Evolutionary conservation across 2,113 vertebrate genomes (phyloP).

Genomic region (Potamarius usumacintae): DNA sequence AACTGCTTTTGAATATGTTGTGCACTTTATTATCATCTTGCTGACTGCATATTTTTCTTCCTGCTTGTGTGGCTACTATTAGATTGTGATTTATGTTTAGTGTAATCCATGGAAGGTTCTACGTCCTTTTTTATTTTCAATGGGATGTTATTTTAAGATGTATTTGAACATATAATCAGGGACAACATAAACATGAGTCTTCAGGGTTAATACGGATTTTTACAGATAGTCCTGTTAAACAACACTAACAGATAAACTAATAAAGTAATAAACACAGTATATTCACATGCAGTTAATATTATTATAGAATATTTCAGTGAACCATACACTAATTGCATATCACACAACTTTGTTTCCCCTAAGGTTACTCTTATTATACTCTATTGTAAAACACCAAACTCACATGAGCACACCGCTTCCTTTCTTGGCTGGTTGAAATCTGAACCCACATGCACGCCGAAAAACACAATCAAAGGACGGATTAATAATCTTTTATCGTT

Average conservation of each 20-base stretch:
- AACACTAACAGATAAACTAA: not conserved
- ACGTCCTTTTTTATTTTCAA: not conserved
- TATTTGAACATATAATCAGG: not conserved
- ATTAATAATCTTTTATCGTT: slow-evolving; percentile 33
- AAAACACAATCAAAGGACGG: slow-evolving; percentile 32
- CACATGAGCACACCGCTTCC: slow-evolving; percentile 4
- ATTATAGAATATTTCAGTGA: not conserved
- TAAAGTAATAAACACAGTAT: not conserved
- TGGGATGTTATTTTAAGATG: not conserved
- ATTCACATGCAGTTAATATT: not conserved
- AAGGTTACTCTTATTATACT: slow-evolving; percentile 11
- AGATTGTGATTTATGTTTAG: not conserved
- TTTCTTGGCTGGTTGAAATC: slow-evolving; percentile 23
- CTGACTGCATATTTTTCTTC: not conserved
- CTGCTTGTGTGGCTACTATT: not conserved
- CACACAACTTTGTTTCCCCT: slow-evolving; percentile 4
- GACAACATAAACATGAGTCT: not conserved
- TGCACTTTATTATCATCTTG: not conserved
- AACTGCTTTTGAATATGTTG: not conserved
- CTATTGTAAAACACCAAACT: slow-evolving; percentile 11
- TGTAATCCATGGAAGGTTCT: not conserved
- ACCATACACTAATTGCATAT: not conserved
- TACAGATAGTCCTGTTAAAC: not conserved
- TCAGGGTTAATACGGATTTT: not conserved
- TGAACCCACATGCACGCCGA: not conserved